Percentiles rank a stretch among this genome's conserved stretches.
phyloP scores from a whole-genome alignment of 2,888 invertebrate species.

The Gymnosoma rotundatum region DNA sequence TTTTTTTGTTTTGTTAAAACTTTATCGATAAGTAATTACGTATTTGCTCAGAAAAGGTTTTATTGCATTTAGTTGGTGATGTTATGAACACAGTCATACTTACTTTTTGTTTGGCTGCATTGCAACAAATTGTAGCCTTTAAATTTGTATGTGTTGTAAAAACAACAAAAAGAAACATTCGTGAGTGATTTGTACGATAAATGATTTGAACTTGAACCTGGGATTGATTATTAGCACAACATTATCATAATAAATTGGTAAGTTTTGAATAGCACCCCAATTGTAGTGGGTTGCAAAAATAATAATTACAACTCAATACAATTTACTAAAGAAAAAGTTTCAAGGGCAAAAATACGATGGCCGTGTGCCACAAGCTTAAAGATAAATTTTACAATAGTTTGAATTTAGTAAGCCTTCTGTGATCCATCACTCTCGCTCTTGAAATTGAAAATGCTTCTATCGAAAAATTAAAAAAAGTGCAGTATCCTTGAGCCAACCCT shows the following conservation, averaged over 20 bases:
- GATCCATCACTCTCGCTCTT: too few species aligned
- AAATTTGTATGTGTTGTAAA: background rate
- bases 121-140: constrained; percentile 30
- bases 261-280: constrained; percentile 39
- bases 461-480: too few species aligned
- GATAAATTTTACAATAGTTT: too few species aligned
- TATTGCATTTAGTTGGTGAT: constrained; percentile 20
- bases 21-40: too few species aligned
- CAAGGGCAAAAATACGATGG: too few species aligned
- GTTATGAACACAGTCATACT: background rate
- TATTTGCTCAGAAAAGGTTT: background rate
- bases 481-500: too few species aligned
- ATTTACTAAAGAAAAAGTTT: too few species aligned
- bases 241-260: constrained; percentile 57
- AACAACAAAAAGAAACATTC: constrained; percentile 45
- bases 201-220: constrained; percentile 49
- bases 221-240: constrained; percentile 44
- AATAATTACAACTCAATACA: too few species aligned
- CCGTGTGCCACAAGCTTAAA: too few species aligned
- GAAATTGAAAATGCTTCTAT: too few species aligned
- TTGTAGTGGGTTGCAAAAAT: background rate
- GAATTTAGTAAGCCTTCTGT: too few species aligned
- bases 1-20: too few species aligned
- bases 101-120: background rate
- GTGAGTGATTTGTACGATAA: constrained; percentile 45